Conservation (phyloP, 2,888 invertebrate species). For the Tetragnatha montana region DNA sequence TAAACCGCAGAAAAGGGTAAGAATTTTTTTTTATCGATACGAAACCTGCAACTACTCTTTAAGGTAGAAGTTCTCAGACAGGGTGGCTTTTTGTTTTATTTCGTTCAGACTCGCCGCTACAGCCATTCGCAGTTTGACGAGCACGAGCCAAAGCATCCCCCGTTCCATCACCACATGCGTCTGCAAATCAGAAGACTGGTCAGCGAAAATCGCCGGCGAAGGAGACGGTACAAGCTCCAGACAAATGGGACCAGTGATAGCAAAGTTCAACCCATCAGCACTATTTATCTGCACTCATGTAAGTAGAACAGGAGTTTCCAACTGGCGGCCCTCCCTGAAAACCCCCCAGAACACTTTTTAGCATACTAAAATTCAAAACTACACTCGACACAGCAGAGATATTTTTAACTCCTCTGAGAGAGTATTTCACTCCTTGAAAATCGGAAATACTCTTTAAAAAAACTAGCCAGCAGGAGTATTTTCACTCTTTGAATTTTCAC, state of each 20-base stretch:
- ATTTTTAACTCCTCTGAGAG: no score
- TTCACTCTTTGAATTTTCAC: no score
- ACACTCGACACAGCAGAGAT: no score
- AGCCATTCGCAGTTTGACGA: conserved; percentile 73
- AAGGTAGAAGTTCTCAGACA: not conserved
- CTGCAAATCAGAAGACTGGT: conserved; percentile 91
- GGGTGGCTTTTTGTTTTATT: not conserved
- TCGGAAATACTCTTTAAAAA: no score
- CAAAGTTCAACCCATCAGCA: conserved; percentile 27
- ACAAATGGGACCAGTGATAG: not conserved
- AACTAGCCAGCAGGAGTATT: no score
- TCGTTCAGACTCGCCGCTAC: conserved; percentile 73
- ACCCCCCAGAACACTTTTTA: no score
- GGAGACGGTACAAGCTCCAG: conserved; percentile 80
- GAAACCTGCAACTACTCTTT: not conserved
- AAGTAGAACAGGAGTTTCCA: conserved; percentile 13
- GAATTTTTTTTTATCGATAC: not conserved
- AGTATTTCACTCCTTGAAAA: no score
- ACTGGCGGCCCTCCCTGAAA: no score
- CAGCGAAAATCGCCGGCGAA: conserved; percentile 78
- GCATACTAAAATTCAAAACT: no score
- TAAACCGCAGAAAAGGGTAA: conserved; percentile 83
- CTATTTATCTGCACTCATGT: conserved; percentile 48
- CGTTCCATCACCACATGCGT: conserved; percentile 83
- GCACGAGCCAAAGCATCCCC: conserved; percentile 72